Evolutionary conservation across 2,113 vertebrate species (phyloP).

Genomic region (Forbesichthys papilliferus): DNA sequence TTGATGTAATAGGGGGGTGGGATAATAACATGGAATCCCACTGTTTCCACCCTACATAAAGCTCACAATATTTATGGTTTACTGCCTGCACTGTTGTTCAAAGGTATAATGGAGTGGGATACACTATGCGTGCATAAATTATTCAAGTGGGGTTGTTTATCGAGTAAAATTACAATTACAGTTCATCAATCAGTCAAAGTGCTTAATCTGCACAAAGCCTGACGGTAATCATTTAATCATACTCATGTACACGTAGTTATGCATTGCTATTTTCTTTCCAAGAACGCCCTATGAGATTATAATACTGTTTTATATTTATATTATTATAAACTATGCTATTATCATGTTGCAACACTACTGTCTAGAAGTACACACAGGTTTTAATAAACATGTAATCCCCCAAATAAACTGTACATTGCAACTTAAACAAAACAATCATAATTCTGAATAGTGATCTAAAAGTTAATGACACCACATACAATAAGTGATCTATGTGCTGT

Average conservation of each 20-base stretch:
- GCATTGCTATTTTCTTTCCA: constrained; percentile 16
- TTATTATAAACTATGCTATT: neutral
- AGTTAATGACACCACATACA: constrained; percentile 48
- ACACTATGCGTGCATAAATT: constrained; percentile 73
- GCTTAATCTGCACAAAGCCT: constrained; percentile 68
- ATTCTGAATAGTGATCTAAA: constrained; percentile 24
- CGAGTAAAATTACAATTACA: constrained; percentile 61
- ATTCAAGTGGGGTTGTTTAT: constrained; percentile 76
- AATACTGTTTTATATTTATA: neutral
- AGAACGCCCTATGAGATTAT: constrained; percentile 7
- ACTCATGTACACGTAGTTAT: constrained; percentile 22
- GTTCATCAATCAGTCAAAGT: constrained; percentile 66
- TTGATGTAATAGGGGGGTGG: constrained; percentile 86
- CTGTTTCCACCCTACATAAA: constrained; percentile 78
- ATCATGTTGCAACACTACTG: neutral
- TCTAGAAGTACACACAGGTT: neutral
- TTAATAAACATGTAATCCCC: constrained; percentile 1
- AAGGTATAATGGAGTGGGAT: constrained; percentile 72
- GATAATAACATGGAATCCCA: constrained; percentile 90
- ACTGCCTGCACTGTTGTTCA: constrained; percentile 69
- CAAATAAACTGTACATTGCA: constrained; percentile 18
- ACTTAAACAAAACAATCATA: too few species aligned
- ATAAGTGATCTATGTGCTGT: constrained; percentile 47
- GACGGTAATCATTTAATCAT: constrained; percentile 55
- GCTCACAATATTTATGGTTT: constrained; percentile 76